These are phyloP conservation scores for Calameuta pallipes DNA, from an alignment of 2,888 invertebrate genomes.

Conservation along the genomic window DNA sequence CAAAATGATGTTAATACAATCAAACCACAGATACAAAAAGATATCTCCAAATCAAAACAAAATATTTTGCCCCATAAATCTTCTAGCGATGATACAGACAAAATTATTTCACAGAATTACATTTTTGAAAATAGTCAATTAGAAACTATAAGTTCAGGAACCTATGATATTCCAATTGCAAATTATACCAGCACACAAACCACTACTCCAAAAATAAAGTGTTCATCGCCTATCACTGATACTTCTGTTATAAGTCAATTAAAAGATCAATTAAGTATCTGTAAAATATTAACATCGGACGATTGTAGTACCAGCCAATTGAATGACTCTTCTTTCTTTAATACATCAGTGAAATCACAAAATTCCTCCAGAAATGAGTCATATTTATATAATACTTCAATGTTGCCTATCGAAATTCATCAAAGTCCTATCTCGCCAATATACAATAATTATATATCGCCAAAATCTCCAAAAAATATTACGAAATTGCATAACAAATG, in stretches of 20 bases:
- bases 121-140: conserved; percentile 7
- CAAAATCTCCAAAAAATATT: conserved; percentile 21
- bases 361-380: conserved; percentile 25
- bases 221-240: neutral
- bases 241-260: conserved; percentile 21
- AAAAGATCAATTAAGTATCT: conserved; percentile 20
- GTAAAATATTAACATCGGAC: conserved; percentile 18
- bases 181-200: conserved; percentile 14
- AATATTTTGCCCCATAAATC: conserved; percentile 5
- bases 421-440: conserved; percentile 40
- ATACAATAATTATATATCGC: conserved; percentile 23
- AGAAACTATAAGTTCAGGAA: neutral
- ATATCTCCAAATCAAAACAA: neutral
- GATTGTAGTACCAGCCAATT: conserved; percentile 18
- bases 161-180: neutral
- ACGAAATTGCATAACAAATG: conserved; percentile 22
- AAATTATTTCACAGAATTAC: neutral
- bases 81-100: neutral
- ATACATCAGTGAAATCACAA: conserved; percentile 27
- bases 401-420: conserved; percentile 11
- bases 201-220: conserved; percentile 25
- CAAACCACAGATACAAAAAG: conserved; percentile 2
- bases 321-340: conserved; percentile 24
- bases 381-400: conserved; percentile 18
- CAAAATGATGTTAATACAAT: conserved; percentile 1